phyloP scores from a whole-genome alignment of 2,888 invertebrate species.

The Nemurella pictetii region DNA sequence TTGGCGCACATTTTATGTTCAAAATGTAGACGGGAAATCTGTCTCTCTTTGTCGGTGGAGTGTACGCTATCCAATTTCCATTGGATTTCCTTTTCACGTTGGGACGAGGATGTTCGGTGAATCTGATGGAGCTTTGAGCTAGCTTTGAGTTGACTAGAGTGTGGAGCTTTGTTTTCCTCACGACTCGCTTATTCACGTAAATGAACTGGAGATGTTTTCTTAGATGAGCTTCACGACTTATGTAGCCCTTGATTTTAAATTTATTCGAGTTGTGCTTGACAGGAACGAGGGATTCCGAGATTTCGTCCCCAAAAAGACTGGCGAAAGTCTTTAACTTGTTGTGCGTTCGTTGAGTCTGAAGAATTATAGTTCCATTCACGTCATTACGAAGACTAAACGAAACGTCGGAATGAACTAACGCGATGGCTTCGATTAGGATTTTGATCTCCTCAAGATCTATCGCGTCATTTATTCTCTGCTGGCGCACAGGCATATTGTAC shows the following conservation, averaged over 20 bases:
- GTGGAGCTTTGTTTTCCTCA: constrained; percentile 58
- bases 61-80: constrained; percentile 37
- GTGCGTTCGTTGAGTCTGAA: constrained; percentile 62
- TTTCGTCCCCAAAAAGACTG: constrained; percentile 54
- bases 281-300: constrained; percentile 50
- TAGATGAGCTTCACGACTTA: constrained; percentile 56
- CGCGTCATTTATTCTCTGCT: constrained; percentile 56
- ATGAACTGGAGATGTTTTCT: constrained; percentile 62
- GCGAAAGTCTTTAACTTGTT: constrained; percentile 59
- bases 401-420: constrained; percentile 64
- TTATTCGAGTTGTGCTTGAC: constrained; percentile 52
- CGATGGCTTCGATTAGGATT: constrained; percentile 61
- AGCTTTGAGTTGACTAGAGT: constrained; percentile 53
- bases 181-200: constrained; percentile 65
- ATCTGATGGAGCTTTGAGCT: constrained; percentile 44
- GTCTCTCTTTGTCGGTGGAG: constrained; percentile 38
- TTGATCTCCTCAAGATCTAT: constrained; percentile 65
- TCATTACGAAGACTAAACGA: constrained; percentile 73
- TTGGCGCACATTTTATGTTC: constrained; percentile 58
- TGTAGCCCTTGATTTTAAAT: constrained; percentile 60
- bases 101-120: constrained; percentile 35
- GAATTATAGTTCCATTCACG: constrained; percentile 58
- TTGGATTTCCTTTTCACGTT: constrained; percentile 35
- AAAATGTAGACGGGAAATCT: constrained; percentile 57
- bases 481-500: constrained; percentile 64